A percentile compares a stretch with the other conserved stretches of the same genome.
These are phyloP conservation scores for Cromileptes altivelis DNA, from an alignment of 2,113 vertebrate genomes.

Conservation along the genomic window DNA sequence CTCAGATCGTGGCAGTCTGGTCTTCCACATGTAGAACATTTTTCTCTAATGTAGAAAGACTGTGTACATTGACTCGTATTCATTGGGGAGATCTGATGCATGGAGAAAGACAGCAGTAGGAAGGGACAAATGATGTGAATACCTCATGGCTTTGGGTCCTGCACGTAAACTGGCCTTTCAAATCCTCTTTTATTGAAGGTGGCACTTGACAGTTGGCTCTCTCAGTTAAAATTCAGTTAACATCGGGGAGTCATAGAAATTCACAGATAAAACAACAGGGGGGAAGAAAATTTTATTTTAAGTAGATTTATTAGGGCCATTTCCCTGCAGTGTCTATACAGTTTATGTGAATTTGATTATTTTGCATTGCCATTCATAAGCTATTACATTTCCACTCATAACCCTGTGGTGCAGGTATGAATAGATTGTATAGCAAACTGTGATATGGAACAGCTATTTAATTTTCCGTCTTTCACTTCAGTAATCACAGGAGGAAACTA, in stretches of 20 bases:
- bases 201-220: neutral
- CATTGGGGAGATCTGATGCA: no score
- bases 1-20: no score
- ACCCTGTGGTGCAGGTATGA: conserved; percentile 1
- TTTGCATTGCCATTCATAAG: neutral
- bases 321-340: neutral
- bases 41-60: no score
- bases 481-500: conserved; percentile 6
- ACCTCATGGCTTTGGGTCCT: neutral
- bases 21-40: no score
- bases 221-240: neutral
- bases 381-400: neutral
- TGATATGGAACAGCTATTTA: neutral
- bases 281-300: neutral
- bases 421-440: neutral
- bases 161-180: neutral
- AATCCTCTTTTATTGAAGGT: neutral
- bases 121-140: no score
- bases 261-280: neutral
- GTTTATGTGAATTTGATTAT: neutral
- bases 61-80: no score
- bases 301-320: no score
- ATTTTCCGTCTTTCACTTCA: conserved; percentile 7
- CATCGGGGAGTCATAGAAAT: neutral
- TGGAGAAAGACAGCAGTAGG: no score